phyloP scores from a whole-genome alignment of 2,113 vertebrate genomes.

The Forbesichthys agassizii region DNA sequence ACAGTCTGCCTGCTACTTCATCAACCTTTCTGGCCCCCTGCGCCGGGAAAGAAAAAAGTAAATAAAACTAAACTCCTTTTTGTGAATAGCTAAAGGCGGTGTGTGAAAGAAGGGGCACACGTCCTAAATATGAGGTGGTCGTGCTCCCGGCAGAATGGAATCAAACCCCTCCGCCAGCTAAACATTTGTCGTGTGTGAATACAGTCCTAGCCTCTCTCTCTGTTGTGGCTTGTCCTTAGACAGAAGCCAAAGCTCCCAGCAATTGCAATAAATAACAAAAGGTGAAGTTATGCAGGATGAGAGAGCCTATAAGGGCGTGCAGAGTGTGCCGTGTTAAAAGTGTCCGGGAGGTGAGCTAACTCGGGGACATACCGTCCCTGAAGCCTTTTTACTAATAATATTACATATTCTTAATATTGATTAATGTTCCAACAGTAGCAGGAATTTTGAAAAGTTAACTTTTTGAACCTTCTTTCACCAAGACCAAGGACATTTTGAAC shows the following conservation, averaged over 20 bases:
- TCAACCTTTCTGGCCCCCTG: slow-evolving; percentile 46
- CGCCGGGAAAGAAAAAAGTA: slow-evolving; percentile 41
- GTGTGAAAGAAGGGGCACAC: slow-evolving; percentile 35
- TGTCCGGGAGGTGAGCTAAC: too few species aligned
- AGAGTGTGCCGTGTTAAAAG: neutral
- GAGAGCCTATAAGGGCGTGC: neutral
- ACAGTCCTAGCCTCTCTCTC: neutral
- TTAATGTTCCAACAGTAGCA: neutral
- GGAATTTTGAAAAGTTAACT: slow-evolving; percentile 18
- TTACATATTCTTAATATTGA: too few species aligned
- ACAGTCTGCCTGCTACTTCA: slow-evolving; percentile 45
- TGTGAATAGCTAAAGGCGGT: slow-evolving; percentile 16
- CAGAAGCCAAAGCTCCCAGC: slow-evolving; percentile 1
- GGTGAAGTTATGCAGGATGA: neutral
- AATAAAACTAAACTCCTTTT: slow-evolving; percentile 18
- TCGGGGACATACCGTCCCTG: too few species aligned
- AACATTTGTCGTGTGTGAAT: neutral
- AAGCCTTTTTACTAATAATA: too few species aligned
- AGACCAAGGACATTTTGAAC: slow-evolving; percentile 31
- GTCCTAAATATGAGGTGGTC: slow-evolving; percentile 23
- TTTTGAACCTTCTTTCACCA: slow-evolving; percentile 23
- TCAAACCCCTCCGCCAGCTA: slow-evolving; percentile 15
- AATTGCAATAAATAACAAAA: neutral
- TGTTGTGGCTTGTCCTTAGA: neutral
- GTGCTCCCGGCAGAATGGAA: slow-evolving; percentile 20